These are phyloP conservation scores for Percopsis transmontana DNA, from an alignment of 2,113 vertebrate species.

Conservation along the genomic window DNA sequence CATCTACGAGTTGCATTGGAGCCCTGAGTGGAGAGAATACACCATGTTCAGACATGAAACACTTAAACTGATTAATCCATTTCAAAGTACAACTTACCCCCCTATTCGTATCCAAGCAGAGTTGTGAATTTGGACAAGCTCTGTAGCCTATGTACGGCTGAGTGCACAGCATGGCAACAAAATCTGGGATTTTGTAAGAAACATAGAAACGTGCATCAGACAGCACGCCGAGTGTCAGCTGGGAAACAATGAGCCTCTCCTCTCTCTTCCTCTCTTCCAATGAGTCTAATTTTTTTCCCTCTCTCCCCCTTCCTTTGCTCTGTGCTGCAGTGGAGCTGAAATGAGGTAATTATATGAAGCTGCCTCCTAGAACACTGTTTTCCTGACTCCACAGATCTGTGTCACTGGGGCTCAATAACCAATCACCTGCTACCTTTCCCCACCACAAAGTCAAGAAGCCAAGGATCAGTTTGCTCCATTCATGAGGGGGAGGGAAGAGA, in stretches of 20 bases:
- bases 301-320: slow-evolving; percentile 15
- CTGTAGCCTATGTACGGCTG: slow-evolving; percentile 69
- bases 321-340: slow-evolving; percentile 55
- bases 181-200: slow-evolving; percentile 48
- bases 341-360: slow-evolving; percentile 65
- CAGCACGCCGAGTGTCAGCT: slow-evolving; percentile 42
- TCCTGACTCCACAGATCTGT: slow-evolving; percentile 62
- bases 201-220: slow-evolving; percentile 58
- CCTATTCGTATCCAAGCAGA: slow-evolving; percentile 53
- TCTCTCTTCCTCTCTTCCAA: slow-evolving; percentile 5
- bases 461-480: slow-evolving; percentile 40
- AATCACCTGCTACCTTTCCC: slow-evolving; percentile 67
- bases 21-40: background rate
- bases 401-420: slow-evolving; percentile 48
- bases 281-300: slow-evolving; percentile 1
- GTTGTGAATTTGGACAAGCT: slow-evolving; percentile 62
- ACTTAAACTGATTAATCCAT: slow-evolving; percentile 31
- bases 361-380: slow-evolving; percentile 51
- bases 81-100: slow-evolving; percentile 63
- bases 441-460: slow-evolving; percentile 14
- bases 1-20: slow-evolving; percentile 1
- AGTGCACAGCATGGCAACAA: slow-evolving; percentile 72
- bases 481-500: slow-evolving; percentile 30
- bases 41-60: slow-evolving; percentile 19
- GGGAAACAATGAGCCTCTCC: slow-evolving; percentile 19